These are phyloP conservation scores for Seira ritae DNA, from an alignment of 2,888 invertebrate genomes.

Conservation along the genomic window DNA sequence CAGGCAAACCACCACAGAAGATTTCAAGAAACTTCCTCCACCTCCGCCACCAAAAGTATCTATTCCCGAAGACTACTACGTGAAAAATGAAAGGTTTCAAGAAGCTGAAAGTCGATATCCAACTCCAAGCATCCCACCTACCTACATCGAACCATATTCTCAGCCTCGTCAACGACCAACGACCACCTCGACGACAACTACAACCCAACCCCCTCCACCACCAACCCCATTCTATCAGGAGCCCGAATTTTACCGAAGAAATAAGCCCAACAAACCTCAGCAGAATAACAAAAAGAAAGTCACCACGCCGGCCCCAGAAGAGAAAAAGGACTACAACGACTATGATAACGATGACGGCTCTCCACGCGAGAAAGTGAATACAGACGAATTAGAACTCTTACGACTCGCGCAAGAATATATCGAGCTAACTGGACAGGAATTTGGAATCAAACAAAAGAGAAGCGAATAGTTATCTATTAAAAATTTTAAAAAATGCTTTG, in stretches of 20 bases:
- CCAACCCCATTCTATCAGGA: constrained; percentile 26
- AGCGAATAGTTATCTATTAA: constrained; percentile 35
- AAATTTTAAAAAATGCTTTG: neutral
- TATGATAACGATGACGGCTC: constrained; percentile 36
- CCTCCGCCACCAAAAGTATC: constrained; percentile 49
- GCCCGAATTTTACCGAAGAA: constrained; percentile 32
- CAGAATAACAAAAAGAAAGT: constrained; percentile 42
- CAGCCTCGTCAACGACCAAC: constrained; percentile 17
- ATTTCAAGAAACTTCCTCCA: constrained; percentile 30
- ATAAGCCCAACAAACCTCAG: constrained; percentile 44
- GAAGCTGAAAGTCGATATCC: constrained; percentile 59
- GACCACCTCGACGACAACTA: constrained; percentile 33
- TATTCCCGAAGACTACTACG: constrained; percentile 50
- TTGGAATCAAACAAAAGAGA: constrained; percentile 48
- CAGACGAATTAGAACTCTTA: constrained; percentile 46
- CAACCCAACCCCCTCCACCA: constrained; percentile 30
- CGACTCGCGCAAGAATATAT: constrained; percentile 51
- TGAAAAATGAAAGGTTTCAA: constrained; percentile 49
- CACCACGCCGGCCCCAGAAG: constrained; percentile 32
- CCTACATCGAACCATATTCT: constrained; percentile 32
- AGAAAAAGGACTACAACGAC: constrained; percentile 26
- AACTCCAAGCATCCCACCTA: constrained; percentile 33
- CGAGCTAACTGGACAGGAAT: constrained; percentile 53
- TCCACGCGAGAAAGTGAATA: constrained; percentile 19
- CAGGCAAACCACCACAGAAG: constrained; percentile 22